These are phyloP conservation scores for Anas capensis DNA, from an alignment of 2,797 vertebrate species.

Conservation along the genomic window DNA sequence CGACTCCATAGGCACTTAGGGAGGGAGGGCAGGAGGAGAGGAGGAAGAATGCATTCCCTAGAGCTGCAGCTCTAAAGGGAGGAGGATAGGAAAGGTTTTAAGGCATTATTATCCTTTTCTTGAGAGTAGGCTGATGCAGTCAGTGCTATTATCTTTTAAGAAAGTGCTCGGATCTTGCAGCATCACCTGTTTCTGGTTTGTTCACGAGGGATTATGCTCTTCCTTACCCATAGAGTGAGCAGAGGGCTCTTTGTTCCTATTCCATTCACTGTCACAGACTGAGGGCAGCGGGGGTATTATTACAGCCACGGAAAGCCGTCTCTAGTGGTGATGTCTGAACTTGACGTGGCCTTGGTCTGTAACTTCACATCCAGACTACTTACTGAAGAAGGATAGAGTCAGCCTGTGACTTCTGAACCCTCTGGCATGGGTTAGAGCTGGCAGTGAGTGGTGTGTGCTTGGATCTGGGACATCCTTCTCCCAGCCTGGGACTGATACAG, in stretches of 20 bases:
- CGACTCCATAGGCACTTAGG: no score
- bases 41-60: neutral
- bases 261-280: neutral
- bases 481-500: rapidly evolving
- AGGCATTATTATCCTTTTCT: neutral
- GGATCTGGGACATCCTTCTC: neutral
- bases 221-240: neutral
- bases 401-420: neutral
- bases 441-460: rapidly evolving
- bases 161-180: neutral
- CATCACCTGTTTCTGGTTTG: neutral
- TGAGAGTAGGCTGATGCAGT: neutral
- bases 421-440: neutral
- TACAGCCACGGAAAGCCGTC: neutral
- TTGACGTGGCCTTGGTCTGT: neutral
- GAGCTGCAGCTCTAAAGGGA: neutral
- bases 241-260: neutral
- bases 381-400: neutral
- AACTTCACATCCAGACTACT: no score
- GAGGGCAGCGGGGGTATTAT: neutral
- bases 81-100: neutral
- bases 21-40: neutral
- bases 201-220: neutral
- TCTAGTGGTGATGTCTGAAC: neutral
- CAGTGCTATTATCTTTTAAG: neutral